Conservation (phyloP, 2,888 invertebrate species). For the Morpho deidamia region DNA sequence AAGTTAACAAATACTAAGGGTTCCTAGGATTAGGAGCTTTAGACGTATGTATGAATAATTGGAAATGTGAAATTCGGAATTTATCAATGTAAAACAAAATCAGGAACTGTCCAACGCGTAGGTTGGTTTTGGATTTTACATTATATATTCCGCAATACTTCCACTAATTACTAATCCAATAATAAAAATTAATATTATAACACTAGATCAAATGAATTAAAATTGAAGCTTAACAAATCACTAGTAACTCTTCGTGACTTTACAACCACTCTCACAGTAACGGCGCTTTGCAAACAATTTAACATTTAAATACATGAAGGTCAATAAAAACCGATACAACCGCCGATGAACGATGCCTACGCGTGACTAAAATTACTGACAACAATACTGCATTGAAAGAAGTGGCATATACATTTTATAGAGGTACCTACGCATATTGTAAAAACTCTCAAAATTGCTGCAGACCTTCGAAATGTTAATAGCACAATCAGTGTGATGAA, state of each 20-base stretch:
- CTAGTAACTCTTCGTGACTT: neutral
- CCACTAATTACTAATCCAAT: no score
- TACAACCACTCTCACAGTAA: conserved; percentile 6
- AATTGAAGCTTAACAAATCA: no score
- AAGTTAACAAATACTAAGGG: no score
- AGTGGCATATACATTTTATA: conserved; percentile 29
- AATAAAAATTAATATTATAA: no score
- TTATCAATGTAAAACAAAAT: no score
- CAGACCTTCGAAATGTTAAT: neutral
- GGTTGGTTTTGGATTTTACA: no score
- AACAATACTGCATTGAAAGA: conserved; percentile 19
- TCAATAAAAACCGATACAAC: conserved; percentile 46
- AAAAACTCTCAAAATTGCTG: neutral
- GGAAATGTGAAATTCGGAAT: no score
- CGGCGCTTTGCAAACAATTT: conserved; percentile 7
- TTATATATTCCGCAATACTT: no score
- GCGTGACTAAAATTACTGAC: conserved; percentile 58
- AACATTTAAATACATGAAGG: conserved; percentile 20
- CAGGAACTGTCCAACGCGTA: no score
- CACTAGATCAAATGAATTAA: no score
- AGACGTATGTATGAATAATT: no score
- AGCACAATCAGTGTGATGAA: neutral
- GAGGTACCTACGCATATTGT: neutral
- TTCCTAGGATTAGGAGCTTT: no score
- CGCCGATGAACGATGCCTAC: conserved; percentile 55